Conservation (phyloP, 2,888 invertebrate genomes). For the Rhagium mordax region DNA sequence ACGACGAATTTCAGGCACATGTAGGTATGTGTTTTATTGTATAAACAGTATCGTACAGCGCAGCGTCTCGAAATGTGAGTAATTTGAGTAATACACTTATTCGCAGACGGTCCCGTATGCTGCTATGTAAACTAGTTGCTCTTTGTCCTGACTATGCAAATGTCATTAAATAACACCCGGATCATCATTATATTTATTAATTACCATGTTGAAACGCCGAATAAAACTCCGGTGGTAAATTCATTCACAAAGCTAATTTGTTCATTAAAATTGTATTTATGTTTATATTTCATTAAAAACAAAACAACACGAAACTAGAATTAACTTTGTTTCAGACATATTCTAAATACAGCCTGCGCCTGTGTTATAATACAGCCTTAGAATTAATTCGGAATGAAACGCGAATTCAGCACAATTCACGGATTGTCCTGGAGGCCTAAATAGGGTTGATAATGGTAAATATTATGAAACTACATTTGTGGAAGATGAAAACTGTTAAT, state of each 20-base stretch:
- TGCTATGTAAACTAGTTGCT: not conserved
- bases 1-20: no score
- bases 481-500: constrained; percentile 14
- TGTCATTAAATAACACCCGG: not conserved
- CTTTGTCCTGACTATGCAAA: not conserved
- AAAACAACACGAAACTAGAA: constrained; percentile 14
- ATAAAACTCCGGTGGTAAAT: not conserved
- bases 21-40: no score
- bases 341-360: not conserved
- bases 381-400: constrained; percentile 24
- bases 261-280: constrained; percentile 23
- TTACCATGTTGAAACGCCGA: not conserved
- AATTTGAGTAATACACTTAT: not conserved
- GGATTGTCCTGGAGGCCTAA: constrained; percentile 10
- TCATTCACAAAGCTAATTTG: constrained; percentile 17
- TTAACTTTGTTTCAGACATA: constrained; percentile 16
- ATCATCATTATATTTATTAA: constrained; percentile 9
- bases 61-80: no score
- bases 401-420: constrained; percentile 9
- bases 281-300: constrained; percentile 26
- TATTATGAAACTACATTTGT: constrained; percentile 15
- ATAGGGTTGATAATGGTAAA: constrained; percentile 14
- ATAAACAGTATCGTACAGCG: no score
- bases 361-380: not conserved
- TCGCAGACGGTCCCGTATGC: not conserved